A percentile compares a stretch with the other conserved stretches of the same genome.
Evolutionary conservation across 2,888 invertebrate genomes (phyloP).

Genomic region (Ectemnius cavifrons): DNA sequence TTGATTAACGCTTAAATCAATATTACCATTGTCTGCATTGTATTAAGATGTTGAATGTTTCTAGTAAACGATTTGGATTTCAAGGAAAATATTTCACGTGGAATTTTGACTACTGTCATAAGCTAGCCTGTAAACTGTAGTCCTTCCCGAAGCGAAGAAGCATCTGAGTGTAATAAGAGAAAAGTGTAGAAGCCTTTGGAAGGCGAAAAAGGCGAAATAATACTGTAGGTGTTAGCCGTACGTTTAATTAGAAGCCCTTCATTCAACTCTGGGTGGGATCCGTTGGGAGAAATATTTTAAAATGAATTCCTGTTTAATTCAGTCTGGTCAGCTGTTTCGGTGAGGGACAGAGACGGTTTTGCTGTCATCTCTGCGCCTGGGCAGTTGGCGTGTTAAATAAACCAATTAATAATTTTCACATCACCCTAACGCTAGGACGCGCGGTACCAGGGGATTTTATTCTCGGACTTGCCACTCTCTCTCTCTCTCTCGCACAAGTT

Average conservation of each 20-base stretch:
- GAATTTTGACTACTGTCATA: no score
- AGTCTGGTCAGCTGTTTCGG: constrained; percentile 6
- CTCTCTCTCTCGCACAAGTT: no score
- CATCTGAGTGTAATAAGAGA: neutral
- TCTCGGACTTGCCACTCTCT: no score
- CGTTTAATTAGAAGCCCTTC: constrained; percentile 46
- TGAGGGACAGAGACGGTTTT: no score
- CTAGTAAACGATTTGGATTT: no score
- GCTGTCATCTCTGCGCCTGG: no score
- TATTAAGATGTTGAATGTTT: no score
- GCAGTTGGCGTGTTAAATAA: constrained; percentile 51
- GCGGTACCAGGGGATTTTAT: neutral
- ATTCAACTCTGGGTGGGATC: constrained; percentile 12
- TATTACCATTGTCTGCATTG: no score
- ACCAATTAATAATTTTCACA: constrained; percentile 65
- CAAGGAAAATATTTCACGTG: no score
- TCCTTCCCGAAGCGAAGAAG: no score
- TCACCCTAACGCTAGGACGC: neutral
- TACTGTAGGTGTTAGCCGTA: constrained; percentile 17
- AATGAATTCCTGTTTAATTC: constrained; percentile 63
- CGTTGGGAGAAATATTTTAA: constrained; percentile 51
- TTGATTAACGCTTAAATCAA: no score
- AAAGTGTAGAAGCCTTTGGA: constrained; percentile 16
- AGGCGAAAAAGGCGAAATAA: constrained; percentile 17
- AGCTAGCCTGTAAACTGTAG: no score